A percentile compares a stretch with the other conserved stretches of the same genome.
These are phyloP conservation scores for Drosophila kikkawai DNA, from an alignment of 1,140 invertebrate species.

Conservation along the genomic window DNA sequence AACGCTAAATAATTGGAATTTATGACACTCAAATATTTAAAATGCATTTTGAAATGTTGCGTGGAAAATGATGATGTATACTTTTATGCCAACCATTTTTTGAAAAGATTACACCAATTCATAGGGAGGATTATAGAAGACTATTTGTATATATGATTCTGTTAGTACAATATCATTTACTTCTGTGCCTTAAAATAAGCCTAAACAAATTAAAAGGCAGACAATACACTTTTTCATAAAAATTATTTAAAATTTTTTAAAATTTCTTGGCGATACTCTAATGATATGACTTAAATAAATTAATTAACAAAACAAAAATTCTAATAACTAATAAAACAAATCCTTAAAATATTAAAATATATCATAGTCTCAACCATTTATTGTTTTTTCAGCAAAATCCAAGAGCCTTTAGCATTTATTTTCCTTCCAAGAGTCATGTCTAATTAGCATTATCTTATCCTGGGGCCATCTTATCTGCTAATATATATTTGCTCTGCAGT, in stretches of 20 bases:
- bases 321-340: not conserved
- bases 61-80: conserved; percentile 4
- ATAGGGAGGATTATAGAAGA: no score
- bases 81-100: not conserved
- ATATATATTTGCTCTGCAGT: conserved; percentile 33
- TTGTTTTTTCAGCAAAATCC: not conserved
- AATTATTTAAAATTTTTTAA: not conserved
- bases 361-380: not conserved
- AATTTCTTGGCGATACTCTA: not conserved
- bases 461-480: conserved; percentile 34
- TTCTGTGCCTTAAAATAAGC: not conserved
- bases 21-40: conserved; percentile 45
- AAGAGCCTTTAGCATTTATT: not conserved
- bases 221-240: not conserved
- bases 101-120: no score
- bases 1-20: conserved; percentile 64
- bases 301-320: not conserved
- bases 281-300: not conserved
- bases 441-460: conserved; percentile 82
- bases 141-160: not conserved
- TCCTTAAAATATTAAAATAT: not conserved
- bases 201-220: not conserved
- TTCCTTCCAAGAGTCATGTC: conserved; percentile 7
- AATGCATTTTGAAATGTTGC: conserved; percentile 12
- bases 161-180: no score